Base-by-base conservation (phyloP, 2,888 invertebrate genomes). In the Minunthozetes semirufus region DNA sequence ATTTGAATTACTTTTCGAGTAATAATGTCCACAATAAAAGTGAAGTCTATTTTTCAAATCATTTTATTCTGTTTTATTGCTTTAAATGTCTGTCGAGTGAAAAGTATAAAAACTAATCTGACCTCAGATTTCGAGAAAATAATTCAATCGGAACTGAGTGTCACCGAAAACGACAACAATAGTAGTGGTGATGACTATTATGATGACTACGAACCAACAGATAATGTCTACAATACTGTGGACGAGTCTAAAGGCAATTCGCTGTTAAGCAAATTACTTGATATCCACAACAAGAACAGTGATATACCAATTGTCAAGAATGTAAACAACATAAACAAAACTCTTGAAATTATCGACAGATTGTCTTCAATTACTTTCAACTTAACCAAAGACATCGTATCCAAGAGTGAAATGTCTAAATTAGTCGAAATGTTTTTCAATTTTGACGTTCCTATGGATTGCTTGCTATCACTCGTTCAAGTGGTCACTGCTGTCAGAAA, bases 271-370 rank as follows among this genome's bases (percentile, higher is more conserved):
- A 22, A 59, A 59, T 11, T 70, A 1, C 19, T 46, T 42, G 33
- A n/a, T 19, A 48, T 72, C 15, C 46, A 72, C 25, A 29, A 15
- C 25, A 15, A 46, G 29, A 50, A 72, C 33, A 72, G 29, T 22
- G 48, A 70, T 22, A 48, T n/a, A 13, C 15, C 17, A 13, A 72
- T 72, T 22, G 15, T 72, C 11, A 72, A 72, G 50, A 27, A 50
- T 72, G 71, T 72, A 1, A 19, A 72, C 1, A 42, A 22, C n/a
- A 27, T 72, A 13, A 72, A 72, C 46, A 25, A 72, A 46, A 72
- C 71, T 1, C 11, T 72, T 29, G 48, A 19, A 0, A 50, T 72
- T 27, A 25, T 72, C 19, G 71, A 72, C 46, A 48, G 53, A 50
- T 15, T 72, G 27, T 19, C 25, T 3, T 27, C 50, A 6, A 50